A percentile compares a stretch with the other conserved stretches of the same genome.
phyloP scores from a whole-genome alignment of 2,113 vertebrate species.

The Gadus macrocephalus region DNA sequence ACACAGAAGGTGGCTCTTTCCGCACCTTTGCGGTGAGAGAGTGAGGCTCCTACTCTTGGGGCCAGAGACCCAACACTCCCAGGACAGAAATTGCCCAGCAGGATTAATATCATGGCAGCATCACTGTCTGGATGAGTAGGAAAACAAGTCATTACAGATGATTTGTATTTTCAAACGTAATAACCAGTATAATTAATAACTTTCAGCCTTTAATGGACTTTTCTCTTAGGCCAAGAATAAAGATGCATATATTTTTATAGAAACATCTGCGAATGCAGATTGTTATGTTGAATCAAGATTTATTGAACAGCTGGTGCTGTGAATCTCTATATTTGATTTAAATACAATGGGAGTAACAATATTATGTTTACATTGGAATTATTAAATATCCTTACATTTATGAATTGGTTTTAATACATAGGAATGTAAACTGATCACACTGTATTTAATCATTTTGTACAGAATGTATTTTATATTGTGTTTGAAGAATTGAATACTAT shows the following conservation, averaged over 20 bases:
- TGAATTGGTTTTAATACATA: constrained; percentile 55
- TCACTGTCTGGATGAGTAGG: not conserved
- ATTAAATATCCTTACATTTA: constrained; percentile 31
- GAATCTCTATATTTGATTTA: constrained; percentile 24
- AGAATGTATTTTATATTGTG: constrained; percentile 57
- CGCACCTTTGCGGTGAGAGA: constrained; percentile 68
- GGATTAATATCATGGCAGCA: constrained; percentile 35
- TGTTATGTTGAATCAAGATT: constrained; percentile 46
- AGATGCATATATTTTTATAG: constrained; percentile 36
- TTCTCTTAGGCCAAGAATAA: constrained; percentile 25
- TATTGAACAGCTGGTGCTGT: constrained; percentile 69
- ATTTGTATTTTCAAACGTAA: constrained; percentile 1
- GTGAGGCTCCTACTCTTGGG: constrained; percentile 46
- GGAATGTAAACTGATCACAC: constrained; percentile 73
- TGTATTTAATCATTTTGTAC: constrained; percentile 75
- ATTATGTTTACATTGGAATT: constrained; percentile 60
- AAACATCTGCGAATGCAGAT: constrained; percentile 50
- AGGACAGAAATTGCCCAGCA: constrained; percentile 39
- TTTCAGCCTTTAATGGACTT: constrained; percentile 13
- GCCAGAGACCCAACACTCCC: constrained; percentile 35
- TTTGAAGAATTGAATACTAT: constrained; percentile 37
- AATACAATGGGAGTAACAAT: constrained; percentile 39
- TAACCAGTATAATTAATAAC: constrained; percentile 13
- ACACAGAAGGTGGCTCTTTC: constrained; percentile 69
- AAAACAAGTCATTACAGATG: no score